Conservation (phyloP, 2,888 invertebrate species). For the Sericinus montela region DNA sequence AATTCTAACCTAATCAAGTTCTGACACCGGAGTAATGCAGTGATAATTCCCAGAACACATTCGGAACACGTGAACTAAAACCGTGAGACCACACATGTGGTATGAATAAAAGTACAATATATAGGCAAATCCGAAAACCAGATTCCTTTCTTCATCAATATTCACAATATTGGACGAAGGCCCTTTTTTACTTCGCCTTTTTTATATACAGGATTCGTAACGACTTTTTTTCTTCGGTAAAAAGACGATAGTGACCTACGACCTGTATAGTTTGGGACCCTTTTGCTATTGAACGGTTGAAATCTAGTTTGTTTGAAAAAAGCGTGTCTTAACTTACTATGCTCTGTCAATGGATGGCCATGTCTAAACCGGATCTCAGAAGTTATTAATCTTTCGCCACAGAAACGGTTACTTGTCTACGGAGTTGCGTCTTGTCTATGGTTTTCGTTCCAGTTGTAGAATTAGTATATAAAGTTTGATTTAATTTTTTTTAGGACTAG, state of each 20-base stretch:
- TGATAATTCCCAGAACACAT: slow-evolving; percentile 44
- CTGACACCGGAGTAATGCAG: slow-evolving; percentile 25
- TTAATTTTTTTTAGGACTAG: no score
- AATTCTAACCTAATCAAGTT: slow-evolving; percentile 45
- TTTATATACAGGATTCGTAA: slow-evolving; percentile 57
- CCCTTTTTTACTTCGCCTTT: slow-evolving; percentile 64
- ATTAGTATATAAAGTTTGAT: no score
- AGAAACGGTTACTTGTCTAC: slow-evolving; percentile 16
- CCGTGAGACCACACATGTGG: slow-evolving; percentile 72
- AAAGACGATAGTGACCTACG: slow-evolving; percentile 72
- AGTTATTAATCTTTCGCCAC: slow-evolving; percentile 30
- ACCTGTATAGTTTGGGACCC: slow-evolving; percentile 52
- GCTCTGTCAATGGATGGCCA: slow-evolving; percentile 41
- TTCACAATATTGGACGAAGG: slow-evolving; percentile 76
- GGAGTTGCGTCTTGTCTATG: neutral
- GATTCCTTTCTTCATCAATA: slow-evolving; percentile 78
- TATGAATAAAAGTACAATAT: slow-evolving; percentile 46
- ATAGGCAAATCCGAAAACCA: slow-evolving; percentile 64
- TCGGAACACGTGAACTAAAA: slow-evolving; percentile 49
- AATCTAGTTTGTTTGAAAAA: slow-evolving; percentile 72
- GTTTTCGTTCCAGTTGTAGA: slow-evolving; percentile 1
- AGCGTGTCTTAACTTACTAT: slow-evolving; percentile 53
- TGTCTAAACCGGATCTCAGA: slow-evolving; percentile 47
- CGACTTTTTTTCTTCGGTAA: slow-evolving; percentile 70
- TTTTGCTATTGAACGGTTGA: slow-evolving; percentile 55